Evolutionary conservation across 1,140 invertebrate species (phyloP).

Genomic region (Orchestia grillus): DNA sequence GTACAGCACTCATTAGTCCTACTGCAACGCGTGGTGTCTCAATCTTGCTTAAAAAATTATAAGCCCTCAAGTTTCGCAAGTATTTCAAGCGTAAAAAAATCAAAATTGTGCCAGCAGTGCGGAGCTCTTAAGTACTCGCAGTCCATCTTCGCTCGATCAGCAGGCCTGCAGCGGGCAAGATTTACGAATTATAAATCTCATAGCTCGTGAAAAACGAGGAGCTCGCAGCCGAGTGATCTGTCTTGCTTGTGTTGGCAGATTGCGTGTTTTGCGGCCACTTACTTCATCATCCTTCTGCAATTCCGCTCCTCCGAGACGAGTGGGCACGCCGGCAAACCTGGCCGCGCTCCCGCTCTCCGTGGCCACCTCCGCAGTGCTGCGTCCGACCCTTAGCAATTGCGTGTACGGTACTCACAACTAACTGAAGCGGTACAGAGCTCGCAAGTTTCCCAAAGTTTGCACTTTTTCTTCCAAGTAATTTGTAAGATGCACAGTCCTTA

Average conservation of each 20-base stretch:
- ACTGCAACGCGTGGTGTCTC: background rate
- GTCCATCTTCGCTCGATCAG: background rate
- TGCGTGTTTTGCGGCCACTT: constrained; percentile 53
- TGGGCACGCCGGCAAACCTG: background rate
- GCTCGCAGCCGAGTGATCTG: constrained; percentile 21
- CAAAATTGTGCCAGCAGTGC: background rate
- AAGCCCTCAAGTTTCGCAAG: background rate
- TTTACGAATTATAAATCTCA: constrained; percentile 10
- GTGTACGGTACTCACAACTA: background rate
- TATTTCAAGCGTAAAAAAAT: background rate
- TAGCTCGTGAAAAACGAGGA: background rate
- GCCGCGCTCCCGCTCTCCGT: background rate
- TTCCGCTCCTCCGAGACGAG: constrained; percentile 39
- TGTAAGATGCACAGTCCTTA: background rate
- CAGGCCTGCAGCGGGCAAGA: background rate
- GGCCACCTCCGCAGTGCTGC: background rate
- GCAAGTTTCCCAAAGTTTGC: background rate
- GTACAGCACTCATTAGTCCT: background rate
- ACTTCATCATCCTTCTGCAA: constrained; percentile 50
- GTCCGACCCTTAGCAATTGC: background rate
- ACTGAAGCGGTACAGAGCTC: background rate
- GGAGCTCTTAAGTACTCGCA: background rate
- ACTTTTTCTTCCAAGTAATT: background rate
- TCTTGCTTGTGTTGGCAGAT: constrained; percentile 40
- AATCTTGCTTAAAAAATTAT: background rate